Evolutionary conservation across 2,797 vertebrate species (phyloP), one percentile per base, ranked within the genome.

Genomic region (Meda fulgida): DNA sequence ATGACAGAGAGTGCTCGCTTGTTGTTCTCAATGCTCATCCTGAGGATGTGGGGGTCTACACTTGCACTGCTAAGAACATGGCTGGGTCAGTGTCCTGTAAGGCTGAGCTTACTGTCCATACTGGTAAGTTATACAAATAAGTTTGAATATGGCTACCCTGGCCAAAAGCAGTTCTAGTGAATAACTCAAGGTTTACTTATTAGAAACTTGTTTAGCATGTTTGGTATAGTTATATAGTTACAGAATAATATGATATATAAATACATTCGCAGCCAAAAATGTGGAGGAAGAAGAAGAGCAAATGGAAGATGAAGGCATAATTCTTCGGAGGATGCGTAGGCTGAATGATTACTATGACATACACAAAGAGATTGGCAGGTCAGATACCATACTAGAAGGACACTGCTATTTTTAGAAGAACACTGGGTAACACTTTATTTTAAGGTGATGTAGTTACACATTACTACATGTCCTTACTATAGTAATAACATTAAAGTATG

Each of bases 361-460:
- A 87, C 97, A 98, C 0, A 97, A 98, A 90, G 97, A 99, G 92
- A 97, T 99, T 0, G 97, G 97, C 89, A 96, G 98, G 98, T 98
- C 92, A 46, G 89, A 71, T 9, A 26, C 40, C 75, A 26, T 38
- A 6, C n/a, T 19, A 31, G 1, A 31, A 65, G 40, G 19, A 18
- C 70, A 10, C 4, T 38, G 3, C 6, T 38, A 78, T 63, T 43
- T 19, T 43, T 19, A 43, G 8, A 0, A 58, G 11, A 13, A 46
- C 13, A 46, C 43, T 14, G 13, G 43, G 13, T 46, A 46, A 46
- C 13, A 46, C 43, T 46, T 46, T 11, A 14, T 46, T 46, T 48
- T 48, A 16, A 48, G 46, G 13, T 16, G 46, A 48, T 48, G 46
- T 5, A 48, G 14, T 48, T 48, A 48, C 46, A 48, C 4, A 48